A percentile compares a stretch with the other conserved stretches of the same genome.
phyloP scores from a whole-genome alignment of 2,888 invertebrate genomes.

The Lasioglossum malachurum region DNA sequence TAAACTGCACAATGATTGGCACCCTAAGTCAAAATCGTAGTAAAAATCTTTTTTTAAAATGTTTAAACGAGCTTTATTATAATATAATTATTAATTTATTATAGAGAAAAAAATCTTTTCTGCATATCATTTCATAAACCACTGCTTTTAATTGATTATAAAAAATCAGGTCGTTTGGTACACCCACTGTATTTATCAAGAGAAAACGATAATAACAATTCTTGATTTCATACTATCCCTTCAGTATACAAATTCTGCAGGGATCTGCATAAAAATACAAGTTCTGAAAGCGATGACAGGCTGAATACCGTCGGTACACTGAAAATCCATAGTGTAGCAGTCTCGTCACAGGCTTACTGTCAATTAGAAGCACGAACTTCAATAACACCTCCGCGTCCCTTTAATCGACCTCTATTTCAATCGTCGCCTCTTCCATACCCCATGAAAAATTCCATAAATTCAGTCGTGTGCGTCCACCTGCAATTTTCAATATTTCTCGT shows the following conservation, averaged over 20 bases:
- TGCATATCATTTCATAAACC: too few relatives aligned
- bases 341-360: background rate
- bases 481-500: background rate
- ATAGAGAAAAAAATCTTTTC: too few relatives aligned
- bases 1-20: too few relatives aligned
- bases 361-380: background rate
- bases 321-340: background rate
- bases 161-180: too few relatives aligned
- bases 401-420: slow-evolving; percentile 4
- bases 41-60: too few relatives aligned
- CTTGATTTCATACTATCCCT: background rate
- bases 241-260: background rate
- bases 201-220: background rate
- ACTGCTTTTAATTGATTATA: too few relatives aligned
- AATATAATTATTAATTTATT: too few relatives aligned
- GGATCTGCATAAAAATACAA: background rate
- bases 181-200: background rate
- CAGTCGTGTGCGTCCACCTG: background rate
- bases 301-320: background rate
- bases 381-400: background rate
- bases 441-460: background rate
- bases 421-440: background rate
- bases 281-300: background rate
- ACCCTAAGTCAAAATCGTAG: too few relatives aligned
- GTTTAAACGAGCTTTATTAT: too few relatives aligned